Evolutionary conservation across 37 sponge, comb jelly and placozoan species (phyloP).

Genomic region (Beroe forskalii): DNA sequence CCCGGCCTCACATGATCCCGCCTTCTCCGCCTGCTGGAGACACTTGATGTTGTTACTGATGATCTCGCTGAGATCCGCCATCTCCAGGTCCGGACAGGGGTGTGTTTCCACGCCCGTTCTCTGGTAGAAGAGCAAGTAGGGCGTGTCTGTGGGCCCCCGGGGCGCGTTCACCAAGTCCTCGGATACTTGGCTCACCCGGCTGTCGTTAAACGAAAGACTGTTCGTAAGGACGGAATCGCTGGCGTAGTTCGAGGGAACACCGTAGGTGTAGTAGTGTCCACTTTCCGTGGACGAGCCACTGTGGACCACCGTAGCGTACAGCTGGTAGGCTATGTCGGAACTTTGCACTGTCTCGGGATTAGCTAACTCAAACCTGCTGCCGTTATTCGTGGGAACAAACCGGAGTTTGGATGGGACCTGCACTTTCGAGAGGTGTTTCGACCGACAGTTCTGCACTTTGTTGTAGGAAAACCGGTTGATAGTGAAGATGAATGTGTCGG

Average conservation of each 20-base stretch:
- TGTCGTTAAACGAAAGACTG: constrained; percentile 51
- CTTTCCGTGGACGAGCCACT: constrained; percentile 48
- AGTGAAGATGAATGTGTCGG: constrained; percentile 31
- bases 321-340: neutral
- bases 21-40: neutral
- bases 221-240: neutral
- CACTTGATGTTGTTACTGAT: constrained; percentile 5
- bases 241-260: constrained; percentile 33
- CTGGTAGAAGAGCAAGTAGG: constrained; percentile 45
- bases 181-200: neutral
- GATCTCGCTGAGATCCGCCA: constrained; percentile 7
- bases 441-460: constrained; percentile 11
- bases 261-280: constrained; percentile 64
- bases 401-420: neutral
- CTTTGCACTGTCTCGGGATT: neutral
- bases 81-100: neutral
- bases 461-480: constrained; percentile 15
- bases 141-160: neutral
- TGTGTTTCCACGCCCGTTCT: neutral
- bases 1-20: neutral
- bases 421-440: constrained; percentile 33
- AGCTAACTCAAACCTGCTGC: neutral
- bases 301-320: constrained; percentile 52
- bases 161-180: constrained; percentile 21
- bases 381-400: neutral